These are phyloP conservation scores for Hydrochoerus hydrochaeris DNA, from an alignment of 2,113 vertebrate genomes.

Conservation along the genomic window DNA sequence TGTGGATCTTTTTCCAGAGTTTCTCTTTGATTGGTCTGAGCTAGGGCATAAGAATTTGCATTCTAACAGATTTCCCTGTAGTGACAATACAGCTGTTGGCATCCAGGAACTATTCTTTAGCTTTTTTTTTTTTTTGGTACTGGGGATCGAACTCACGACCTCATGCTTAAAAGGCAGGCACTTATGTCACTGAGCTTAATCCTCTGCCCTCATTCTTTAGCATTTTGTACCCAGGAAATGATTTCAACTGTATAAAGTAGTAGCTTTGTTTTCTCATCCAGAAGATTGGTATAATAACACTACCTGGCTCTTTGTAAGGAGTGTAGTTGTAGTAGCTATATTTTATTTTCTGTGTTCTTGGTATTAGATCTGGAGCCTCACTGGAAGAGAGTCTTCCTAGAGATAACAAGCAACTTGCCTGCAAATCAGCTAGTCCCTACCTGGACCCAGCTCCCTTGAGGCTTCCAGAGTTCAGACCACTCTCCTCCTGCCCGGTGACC, in stretches of 20 bases:
- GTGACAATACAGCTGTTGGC: neutral
- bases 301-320: neutral
- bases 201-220: too few relatives aligned
- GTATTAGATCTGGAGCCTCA: too few relatives aligned
- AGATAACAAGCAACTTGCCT: neutral
- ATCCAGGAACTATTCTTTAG: neutral
- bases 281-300: neutral
- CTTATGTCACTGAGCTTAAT: too few relatives aligned
- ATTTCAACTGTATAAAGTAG: neutral
- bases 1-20: neutral
- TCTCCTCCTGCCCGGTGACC: neutral
- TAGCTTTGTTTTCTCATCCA: neutral
- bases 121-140: too few relatives aligned
- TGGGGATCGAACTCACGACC: too few relatives aligned
- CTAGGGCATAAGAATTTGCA: neutral
- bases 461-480: neutral
- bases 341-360: neutral
- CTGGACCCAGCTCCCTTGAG: neutral
- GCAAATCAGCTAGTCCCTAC: neutral
- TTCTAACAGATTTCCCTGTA: neutral
- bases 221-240: neutral
- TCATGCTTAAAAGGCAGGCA: too few relatives aligned
- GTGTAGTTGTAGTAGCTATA: neutral
- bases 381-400: neutral
- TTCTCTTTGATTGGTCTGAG: neutral